These are phyloP conservation scores for Nymphalis io DNA, from an alignment of 1,140 invertebrate genomes.

Conservation along the genomic window DNA sequence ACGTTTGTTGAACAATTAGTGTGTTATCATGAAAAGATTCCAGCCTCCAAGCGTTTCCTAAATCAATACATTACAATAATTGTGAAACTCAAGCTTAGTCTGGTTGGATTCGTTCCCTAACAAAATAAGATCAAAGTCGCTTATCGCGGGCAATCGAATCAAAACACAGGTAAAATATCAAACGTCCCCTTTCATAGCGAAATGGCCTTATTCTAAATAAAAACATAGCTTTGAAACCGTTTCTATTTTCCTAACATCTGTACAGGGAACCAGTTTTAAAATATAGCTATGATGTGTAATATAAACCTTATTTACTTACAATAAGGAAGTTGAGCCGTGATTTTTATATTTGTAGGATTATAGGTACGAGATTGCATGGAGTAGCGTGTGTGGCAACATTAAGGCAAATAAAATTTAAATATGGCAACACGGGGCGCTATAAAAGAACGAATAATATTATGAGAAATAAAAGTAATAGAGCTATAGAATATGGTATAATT, in stretches of 20 bases:
- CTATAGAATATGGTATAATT: conserved; percentile 4
- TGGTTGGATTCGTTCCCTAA: conserved; percentile 24
- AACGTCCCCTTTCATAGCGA: conserved; percentile 52
- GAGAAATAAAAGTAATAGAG: conserved; percentile 41
- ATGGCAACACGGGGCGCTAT: conserved; percentile 70
- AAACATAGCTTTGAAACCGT: conserved; percentile 76
- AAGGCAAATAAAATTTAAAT: conserved; percentile 79
- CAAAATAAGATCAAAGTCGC: conserved; percentile 35
- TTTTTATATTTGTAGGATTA: conserved; percentile 46
- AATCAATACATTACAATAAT: conserved; percentile 20
- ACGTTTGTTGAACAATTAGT: background rate
- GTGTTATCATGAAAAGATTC: background rate
- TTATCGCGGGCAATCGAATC: conserved; percentile 46
- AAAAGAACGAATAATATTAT: conserved; percentile 72
- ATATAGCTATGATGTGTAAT: conserved; percentile 22
- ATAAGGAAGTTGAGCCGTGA: conserved; percentile 25
- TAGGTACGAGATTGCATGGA: conserved; percentile 72
- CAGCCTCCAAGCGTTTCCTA: background rate
- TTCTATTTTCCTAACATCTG: conserved; percentile 72
- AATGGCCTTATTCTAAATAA: conserved; percentile 76
- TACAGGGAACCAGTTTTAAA: conserved; percentile 42
- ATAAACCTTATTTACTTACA: conserved; percentile 33
- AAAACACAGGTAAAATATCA: conserved; percentile 73
- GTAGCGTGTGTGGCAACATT: conserved; percentile 76
- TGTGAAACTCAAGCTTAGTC: conserved; percentile 23